phyloP scores from a whole-genome alignment of 2,113 vertebrate genomes.

The Tenebrosternarchus preto region DNA sequence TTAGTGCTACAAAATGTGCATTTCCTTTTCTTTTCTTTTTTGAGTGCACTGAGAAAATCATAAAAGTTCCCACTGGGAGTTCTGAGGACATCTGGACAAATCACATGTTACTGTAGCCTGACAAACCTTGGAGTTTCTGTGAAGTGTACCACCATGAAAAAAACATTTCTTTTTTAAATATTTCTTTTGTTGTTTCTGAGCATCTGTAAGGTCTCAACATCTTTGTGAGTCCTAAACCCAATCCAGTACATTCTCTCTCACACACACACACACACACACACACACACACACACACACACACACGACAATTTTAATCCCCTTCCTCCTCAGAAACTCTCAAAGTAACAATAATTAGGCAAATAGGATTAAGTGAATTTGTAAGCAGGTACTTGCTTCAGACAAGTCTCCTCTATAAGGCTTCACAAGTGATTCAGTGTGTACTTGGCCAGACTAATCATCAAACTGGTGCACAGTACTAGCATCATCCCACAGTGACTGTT shows the following conservation, averaged over 20 bases:
- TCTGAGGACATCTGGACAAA: neutral
- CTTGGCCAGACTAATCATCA: conserved; percentile 48
- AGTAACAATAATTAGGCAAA: conserved; percentile 29
- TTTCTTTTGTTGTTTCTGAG: conserved; percentile 1
- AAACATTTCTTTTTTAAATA: neutral
- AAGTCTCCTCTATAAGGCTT: conserved; percentile 72
- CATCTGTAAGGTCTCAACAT: conserved; percentile 29
- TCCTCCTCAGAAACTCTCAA: conserved; percentile 50
- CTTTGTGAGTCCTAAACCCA: conserved; percentile 19
- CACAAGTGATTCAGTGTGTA: conserved; percentile 56
- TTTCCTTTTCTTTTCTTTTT: neutral
- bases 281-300: conserved; percentile 1
- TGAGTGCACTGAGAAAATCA: conserved; percentile 8
- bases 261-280: conserved; percentile 14
- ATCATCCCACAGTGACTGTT: conserved; percentile 26
- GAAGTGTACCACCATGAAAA: neutral
- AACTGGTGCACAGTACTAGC: conserved; percentile 25
- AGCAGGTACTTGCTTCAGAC: conserved; percentile 66
- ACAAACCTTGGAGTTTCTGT: neutral
- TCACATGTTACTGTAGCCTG: neutral
- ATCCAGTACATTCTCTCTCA: conserved; percentile 2
- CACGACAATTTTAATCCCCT: conserved; percentile 67
- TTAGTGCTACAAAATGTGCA: neutral
- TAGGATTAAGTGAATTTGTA: conserved; percentile 48
- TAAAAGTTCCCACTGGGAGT: conserved; percentile 3